A percentile compares a stretch with the other conserved stretches of the same genome.
Evolutionary conservation across 2,113 vertebrate species (phyloP).

Genomic region (Origma solitaria): DNA sequence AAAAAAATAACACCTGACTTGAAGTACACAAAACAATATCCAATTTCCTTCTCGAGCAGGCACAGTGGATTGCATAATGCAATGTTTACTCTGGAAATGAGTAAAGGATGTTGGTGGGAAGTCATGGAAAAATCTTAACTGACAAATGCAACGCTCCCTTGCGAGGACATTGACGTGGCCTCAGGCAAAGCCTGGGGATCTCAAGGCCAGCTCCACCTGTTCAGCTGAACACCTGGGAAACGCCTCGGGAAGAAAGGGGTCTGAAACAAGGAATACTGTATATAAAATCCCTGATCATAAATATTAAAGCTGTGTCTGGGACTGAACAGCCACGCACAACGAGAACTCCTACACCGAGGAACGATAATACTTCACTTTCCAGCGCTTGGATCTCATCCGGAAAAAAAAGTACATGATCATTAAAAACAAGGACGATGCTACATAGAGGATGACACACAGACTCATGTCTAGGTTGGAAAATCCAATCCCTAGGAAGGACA

Average conservation of each 20-base stretch:
- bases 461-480: slow-evolving; percentile 96
- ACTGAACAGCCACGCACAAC: background rate
- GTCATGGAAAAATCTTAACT: background rate
- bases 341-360: slow-evolving; percentile 69
- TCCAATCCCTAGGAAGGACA: slow-evolving; percentile 78
- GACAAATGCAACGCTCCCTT: background rate
- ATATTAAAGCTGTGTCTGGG: slow-evolving; percentile 14
- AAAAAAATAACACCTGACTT: background rate
- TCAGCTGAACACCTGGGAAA: background rate
- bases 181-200: background rate
- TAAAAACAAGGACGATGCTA: slow-evolving; percentile 84
- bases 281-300: slow-evolving; percentile 65
- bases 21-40: background rate
- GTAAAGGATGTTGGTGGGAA: background rate
- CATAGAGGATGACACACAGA: slow-evolving; percentile 88
- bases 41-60: background rate
- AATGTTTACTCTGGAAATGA: slow-evolving; percentile 1
- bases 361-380: slow-evolving; percentile 75
- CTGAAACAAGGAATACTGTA: slow-evolving; percentile 20
- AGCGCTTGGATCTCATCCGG: slow-evolving; percentile 80
- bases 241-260: background rate
- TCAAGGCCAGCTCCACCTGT: background rate
- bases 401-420: slow-evolving; percentile 97
- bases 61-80: background rate
- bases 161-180: background rate